Conservation (phyloP, 2,888 invertebrate species). For the Metalampra italica region DNA sequence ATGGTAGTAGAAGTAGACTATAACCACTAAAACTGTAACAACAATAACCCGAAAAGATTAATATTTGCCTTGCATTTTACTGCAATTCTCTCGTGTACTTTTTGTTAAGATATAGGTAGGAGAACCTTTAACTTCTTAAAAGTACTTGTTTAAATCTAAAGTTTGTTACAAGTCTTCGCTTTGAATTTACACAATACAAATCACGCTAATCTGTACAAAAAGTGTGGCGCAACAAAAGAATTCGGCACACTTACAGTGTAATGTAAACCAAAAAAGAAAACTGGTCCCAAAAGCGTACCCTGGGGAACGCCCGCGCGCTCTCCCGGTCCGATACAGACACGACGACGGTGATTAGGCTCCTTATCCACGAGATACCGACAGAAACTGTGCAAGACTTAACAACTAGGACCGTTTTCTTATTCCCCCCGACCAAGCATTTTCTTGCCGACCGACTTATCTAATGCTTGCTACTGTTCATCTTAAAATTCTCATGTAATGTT, state of each 20-base stretch:
- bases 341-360: slow-evolving; percentile 78
- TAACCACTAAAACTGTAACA: no score
- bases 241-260: slow-evolving; percentile 75
- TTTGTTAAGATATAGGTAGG: no score
- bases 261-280: slow-evolving; percentile 78
- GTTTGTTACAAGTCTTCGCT: background rate
- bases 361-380: slow-evolving; percentile 77
- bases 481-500: slow-evolving; percentile 69
- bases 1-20: no score
- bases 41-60: no score
- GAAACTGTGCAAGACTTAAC: slow-evolving; percentile 79
- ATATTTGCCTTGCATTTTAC: background rate
- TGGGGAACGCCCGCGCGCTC: slow-evolving; percentile 67
- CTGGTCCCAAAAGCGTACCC: slow-evolving; percentile 75
- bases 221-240: slow-evolving; percentile 69
- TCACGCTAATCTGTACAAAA: slow-evolving; percentile 64
- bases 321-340: slow-evolving; percentile 73
- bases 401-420: slow-evolving; percentile 78
- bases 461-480: slow-evolving; percentile 51
- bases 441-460: slow-evolving; percentile 72
- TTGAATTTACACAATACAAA: slow-evolving; percentile 43
- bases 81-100: no score
- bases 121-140: no score
- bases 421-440: slow-evolving; percentile 73
- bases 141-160: background rate